Evolutionary conservation across 2,113 vertebrate species (phyloP).

Genomic region (Urocolius indicus): DNA sequence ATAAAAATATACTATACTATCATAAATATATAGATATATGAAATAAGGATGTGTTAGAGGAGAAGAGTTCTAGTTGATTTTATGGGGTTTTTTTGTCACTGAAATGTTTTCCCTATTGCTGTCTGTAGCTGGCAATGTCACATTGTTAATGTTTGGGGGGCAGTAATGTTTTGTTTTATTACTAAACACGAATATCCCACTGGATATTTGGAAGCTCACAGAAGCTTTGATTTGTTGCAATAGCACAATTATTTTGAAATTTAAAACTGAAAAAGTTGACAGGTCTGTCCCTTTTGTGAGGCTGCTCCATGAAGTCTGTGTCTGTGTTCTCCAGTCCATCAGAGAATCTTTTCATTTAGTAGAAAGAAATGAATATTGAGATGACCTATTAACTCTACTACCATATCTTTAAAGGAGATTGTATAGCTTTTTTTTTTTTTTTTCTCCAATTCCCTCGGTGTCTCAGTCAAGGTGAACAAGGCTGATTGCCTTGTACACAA

Average conservation of each 20-base stretch:
- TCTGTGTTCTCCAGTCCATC: not conserved
- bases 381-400: not conserved
- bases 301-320: not conserved
- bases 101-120: not conserved
- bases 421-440: not conserved
- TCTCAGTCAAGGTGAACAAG: not conserved
- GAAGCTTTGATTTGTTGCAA: not conserved
- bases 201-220: not conserved
- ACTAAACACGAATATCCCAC: not conserved
- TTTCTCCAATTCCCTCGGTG: not conserved
- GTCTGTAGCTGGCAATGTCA: not conserved
- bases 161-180: not conserved
- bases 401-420: not conserved
- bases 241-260: not conserved
- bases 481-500: not conserved
- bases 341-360: not conserved
- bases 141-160: not conserved
- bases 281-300: not conserved
- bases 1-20: not conserved
- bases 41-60: not conserved
- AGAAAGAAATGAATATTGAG: not conserved
- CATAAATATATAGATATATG: not conserved
- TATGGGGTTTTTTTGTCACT: not conserved
- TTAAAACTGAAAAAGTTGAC: not conserved
- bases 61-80: not conserved